Base-by-base conservation (phyloP, 2,797 vertebrate genomes). In the Champsocephalus gunnari region DNA sequence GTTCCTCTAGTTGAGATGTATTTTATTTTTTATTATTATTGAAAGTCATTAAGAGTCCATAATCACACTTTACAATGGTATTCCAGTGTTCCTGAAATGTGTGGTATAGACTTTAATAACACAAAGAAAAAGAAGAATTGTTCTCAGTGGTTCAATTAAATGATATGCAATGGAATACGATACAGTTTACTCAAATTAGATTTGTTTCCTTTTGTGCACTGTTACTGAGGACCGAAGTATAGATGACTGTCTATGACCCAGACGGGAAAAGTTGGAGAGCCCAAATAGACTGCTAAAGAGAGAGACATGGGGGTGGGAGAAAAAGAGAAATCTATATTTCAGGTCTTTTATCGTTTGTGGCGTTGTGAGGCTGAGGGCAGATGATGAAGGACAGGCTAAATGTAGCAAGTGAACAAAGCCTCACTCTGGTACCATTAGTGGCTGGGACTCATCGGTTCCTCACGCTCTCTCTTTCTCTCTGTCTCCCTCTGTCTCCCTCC, bases 381-480 rank as follows among this genome's bases (percentile, higher is more conserved):
- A 91, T 90, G 90, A 92, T 93, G 91, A 93, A 93, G 93, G 90
- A 92, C 88, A 83, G 84, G 85, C 92, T 94, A 93, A 95, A 93
- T 93, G 94, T 93, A 87, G 89, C 89, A 85, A 86, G 90, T 88
- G 93, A 95, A 95, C 94, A 95, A 95, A 95, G 94, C 92, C 91
- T 94, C 90, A 91, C 91, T 92, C 82, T 90, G 84, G 89, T 87
- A 91, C 93, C 93, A 95, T 94, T 95, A 95, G 92, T 83, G 91
- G 89, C 88, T 86, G 87, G 85, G 85, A 85, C 86, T 87, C 91
- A 87, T 93, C 86, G 87, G 81, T 91, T 85, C 86, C 85, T 88
- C 77, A 59, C 82, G 79, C 72, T 61, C 58, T 68, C 45, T 14
- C n/a, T 21, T 13, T 9, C 77, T 62, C 64, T 73, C 79, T 86